Conservation (phyloP, 2,113 vertebrate species). For the Oostethus manadensis region DNA sequence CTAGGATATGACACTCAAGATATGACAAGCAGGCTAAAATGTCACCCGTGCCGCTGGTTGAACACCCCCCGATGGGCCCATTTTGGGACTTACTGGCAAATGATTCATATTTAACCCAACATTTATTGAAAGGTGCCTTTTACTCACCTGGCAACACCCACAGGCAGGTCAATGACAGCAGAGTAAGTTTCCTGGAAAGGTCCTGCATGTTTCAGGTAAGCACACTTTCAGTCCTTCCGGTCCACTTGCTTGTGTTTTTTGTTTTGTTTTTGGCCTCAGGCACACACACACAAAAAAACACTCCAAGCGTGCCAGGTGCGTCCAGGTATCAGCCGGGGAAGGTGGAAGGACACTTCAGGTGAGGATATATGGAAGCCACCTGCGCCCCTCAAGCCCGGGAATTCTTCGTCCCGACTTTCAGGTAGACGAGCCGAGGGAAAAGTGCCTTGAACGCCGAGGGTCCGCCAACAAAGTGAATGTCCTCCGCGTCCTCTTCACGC, state of each 20-base stretch:
- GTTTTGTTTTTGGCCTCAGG: conserved; percentile 7
- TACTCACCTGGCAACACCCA: conserved; percentile 64
- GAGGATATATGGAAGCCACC: conserved; percentile 21
- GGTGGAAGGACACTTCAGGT: conserved; percentile 42
- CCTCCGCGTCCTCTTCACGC: conserved; percentile 8
- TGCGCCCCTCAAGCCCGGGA: background rate
- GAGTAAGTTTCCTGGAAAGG: conserved; percentile 54
- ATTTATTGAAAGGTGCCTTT: background rate
- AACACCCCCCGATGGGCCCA: too few relatives aligned
- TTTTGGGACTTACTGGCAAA: too few relatives aligned
- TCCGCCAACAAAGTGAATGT: background rate
- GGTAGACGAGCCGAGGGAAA: background rate
- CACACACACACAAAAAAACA: too few relatives aligned
- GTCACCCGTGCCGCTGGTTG: too few relatives aligned
- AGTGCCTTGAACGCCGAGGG: background rate
- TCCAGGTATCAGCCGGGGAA: background rate
- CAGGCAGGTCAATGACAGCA: conserved; percentile 50
- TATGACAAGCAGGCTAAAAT: too few relatives aligned
- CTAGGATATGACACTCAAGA: too few relatives aligned
- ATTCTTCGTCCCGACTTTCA: conserved; percentile 10
- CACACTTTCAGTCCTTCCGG: conserved; percentile 23
- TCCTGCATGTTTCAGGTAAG: conserved; percentile 56
- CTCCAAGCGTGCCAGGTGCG: conserved; percentile 18
- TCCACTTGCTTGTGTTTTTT: conserved; percentile 17
- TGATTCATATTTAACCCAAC: too few relatives aligned